Base-by-base conservation (phyloP, 2,888 invertebrate species). In the Caenorhabditis auriculariae region DNA sequence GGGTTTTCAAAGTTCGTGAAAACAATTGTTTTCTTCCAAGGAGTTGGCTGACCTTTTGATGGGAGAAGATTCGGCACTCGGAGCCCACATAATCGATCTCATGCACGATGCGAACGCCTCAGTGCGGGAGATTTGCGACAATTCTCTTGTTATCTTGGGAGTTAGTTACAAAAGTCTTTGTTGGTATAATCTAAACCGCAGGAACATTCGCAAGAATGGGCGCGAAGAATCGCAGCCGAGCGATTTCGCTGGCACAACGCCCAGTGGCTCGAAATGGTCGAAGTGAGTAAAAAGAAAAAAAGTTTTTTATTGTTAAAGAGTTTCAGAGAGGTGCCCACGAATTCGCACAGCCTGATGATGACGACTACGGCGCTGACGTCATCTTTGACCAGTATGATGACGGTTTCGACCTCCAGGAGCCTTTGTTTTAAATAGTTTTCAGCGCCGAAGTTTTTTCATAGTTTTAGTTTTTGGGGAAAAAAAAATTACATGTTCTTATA, bases 211-310 rank as follows among this genome's bases (percentile, higher is more conserved):
- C 88, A 88, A 66, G 90, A 90, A 55, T 96, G 95, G 95, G 90
- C 91, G n/a, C 88, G 88, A 53, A 88, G 91, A 77, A 93, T 96
- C 60, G 91, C 91, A 85, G 88, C 88, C 50, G 95, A 95, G 84
- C 90, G 94, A 74, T 98, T 96, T 84, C 88, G 93, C n/a, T 92
- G 92, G 84, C 94, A 96, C 84, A 98, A 98, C 83, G 91, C 91
- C 0, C 94, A 96, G 82, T 98, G 96, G 96, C 85, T 98, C 70
- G 91, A 93, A 78, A 94, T 95, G 89, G 91, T 96, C 37, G 92
- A 65, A 47, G 64, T 41, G 38, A 4, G 29, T 4, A 21, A 37
- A 24, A 5, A 26, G 4, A 4, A 15, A 7, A 32, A 23, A 6
- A 41, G 17, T 12, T 17, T 19, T 26, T 3, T 19, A 4, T 12